Percentiles rank a stretch among this genome's conserved stretches.
Evolutionary conservation across 2,113 vertebrate species (phyloP).

Genomic region (Ia io): DNA sequence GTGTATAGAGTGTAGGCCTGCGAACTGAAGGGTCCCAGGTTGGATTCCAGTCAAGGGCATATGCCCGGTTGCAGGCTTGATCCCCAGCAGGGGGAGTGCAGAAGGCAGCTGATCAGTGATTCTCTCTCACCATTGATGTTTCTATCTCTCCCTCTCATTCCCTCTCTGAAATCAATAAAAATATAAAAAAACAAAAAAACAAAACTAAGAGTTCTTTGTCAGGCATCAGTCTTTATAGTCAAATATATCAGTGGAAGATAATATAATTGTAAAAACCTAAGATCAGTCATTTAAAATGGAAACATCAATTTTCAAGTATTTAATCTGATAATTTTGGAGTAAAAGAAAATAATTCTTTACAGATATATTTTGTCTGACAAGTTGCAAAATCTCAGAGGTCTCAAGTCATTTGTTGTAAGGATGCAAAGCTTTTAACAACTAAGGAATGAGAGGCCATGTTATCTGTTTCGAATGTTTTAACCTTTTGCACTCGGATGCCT

Average conservation of each 20-base stretch:
- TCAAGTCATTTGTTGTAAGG: neutral
- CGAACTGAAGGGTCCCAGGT: no score
- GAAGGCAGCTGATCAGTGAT: no score
- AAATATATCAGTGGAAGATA: neutral
- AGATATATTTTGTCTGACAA: neutral
- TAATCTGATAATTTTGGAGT: neutral
- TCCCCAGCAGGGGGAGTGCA: no score
- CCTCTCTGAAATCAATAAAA: no score
- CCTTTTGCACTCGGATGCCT: no score
- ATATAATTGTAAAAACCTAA: neutral
- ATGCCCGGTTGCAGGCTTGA: no score
- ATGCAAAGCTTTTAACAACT: neutral
- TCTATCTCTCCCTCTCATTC: no score
- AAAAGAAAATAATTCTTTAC: neutral
- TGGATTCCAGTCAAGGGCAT: no score
- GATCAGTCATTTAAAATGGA: constrained; percentile 3
- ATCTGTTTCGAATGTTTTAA: neutral
- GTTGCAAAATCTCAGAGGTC: neutral
- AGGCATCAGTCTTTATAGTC: neutral
- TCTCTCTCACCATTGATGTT: no score
- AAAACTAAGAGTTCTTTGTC: neutral
- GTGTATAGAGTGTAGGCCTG: no score
- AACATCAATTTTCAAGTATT: neutral
- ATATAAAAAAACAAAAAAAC: no score
- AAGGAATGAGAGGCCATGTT: neutral